Percentiles rank a stretch among this genome's conserved stretches.
Conservation (phyloP, 2,113 vertebrate genomes). For the Sinosuthora webbiana region DNA sequence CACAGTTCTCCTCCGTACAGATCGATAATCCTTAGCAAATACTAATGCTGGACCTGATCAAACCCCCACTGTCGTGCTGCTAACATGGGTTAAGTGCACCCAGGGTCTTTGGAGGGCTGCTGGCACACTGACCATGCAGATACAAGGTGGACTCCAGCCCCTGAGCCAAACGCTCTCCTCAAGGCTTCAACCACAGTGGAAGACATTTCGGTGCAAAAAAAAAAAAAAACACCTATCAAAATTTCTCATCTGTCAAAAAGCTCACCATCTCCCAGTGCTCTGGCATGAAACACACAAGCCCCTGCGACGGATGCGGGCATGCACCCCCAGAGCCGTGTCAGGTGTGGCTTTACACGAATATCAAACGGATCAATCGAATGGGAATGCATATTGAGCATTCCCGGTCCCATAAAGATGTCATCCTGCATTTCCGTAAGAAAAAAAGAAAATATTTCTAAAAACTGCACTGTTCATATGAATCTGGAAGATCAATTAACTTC, state of each 20-base stretch:
- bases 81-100: neutral
- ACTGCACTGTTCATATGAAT: neutral
- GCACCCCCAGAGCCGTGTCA: neutral
- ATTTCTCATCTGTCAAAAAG: neutral
- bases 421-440: neutral
- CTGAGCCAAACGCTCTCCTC: neutral
- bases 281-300: neutral
- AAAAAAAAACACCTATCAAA: neutral
- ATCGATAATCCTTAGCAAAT: neutral
- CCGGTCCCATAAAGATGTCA: neutral
- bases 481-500: neutral
- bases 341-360: neutral
- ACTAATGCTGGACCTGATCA: neutral
- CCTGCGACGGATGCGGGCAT: neutral
- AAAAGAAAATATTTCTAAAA: neutral
- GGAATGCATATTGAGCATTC: neutral
- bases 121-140: neutral
- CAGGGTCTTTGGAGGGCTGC: neutral
- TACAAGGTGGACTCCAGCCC: neutral
- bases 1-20: neutral
- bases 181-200: neutral
- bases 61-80: rapidly evolving
- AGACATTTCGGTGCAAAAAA: neutral
- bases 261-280: neutral
- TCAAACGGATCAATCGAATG: neutral